These are phyloP conservation scores for Corythornis cristatus DNA, from an alignment of 2,113 vertebrate genomes.

Conservation along the genomic window DNA sequence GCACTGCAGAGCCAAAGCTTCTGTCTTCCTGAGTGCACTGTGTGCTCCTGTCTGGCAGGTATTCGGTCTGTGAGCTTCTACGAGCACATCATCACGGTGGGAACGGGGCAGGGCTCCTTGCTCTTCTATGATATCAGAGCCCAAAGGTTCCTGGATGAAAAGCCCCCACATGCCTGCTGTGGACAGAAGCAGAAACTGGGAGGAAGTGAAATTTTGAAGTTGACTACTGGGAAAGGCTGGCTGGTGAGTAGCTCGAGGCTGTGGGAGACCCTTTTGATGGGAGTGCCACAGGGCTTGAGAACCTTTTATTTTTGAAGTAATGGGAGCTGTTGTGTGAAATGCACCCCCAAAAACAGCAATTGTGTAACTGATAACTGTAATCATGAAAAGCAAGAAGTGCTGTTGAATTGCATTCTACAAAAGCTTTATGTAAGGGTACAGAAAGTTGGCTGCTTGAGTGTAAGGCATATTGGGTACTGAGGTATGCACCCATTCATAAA, in stretches of 20 bases:
- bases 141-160: conserved; percentile 92
- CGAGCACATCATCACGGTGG: conserved; percentile 97
- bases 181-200: conserved; percentile 81
- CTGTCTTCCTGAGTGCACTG: background rate
- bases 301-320: background rate
- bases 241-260: conserved; percentile 81
- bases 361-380: background rate
- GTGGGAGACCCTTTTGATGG: background rate
- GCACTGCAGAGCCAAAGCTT: background rate
- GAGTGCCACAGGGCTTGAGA: rapidly evolving
- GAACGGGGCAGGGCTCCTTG: conserved; percentile 94
- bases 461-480: background rate
- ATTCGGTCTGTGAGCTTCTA: conserved; percentile 99
- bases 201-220: conserved; percentile 88
- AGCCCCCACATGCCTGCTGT: conserved; percentile 64
- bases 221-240: conserved; percentile 95
- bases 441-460: background rate
- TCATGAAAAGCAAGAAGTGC: background rate
- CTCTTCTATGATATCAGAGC: conserved; percentile 96
- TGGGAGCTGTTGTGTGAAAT: background rate
- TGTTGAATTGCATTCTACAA: background rate
- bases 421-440: background rate
- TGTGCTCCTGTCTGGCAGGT: conserved; percentile 70
- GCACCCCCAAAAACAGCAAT: background rate
- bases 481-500: background rate